Evolutionary conservation across 53 echinoderm and acorn worm genomes (phyloP).

Genomic region (Glandiceps talaboti): DNA sequence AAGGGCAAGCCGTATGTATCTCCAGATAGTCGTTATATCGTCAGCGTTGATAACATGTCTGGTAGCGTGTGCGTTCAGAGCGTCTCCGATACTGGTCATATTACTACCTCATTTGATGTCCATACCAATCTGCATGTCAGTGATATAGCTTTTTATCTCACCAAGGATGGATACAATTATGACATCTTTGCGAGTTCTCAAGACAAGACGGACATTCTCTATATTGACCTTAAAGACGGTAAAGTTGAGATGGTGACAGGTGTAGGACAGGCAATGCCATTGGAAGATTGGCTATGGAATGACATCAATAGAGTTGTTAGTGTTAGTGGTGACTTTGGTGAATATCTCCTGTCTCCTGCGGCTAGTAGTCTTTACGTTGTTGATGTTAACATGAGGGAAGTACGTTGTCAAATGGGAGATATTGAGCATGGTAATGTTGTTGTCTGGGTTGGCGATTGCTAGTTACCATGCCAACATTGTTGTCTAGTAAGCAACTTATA

Average conservation of each 20-base stretch:
- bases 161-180: constrained; percentile 58
- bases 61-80: constrained; percentile 86
- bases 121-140: constrained; percentile 86
- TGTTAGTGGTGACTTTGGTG: constrained; percentile 64
- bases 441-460: constrained; percentile 84
- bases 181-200: constrained; percentile 83
- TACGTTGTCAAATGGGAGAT: constrained; percentile 74
- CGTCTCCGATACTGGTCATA: constrained; percentile 59
- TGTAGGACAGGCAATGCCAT: constrained; percentile 51
- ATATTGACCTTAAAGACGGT: constrained; percentile 71
- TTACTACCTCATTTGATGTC: constrained; percentile 86
- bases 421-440: constrained; percentile 65
- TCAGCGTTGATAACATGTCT: constrained; percentile 77
- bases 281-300: constrained; percentile 66
- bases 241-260: constrained; percentile 86
- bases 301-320: constrained; percentile 62
- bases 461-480: background rate
- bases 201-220: constrained; percentile 70
- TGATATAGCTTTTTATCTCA: constrained; percentile 88
- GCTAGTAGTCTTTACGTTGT: constrained; percentile 55
- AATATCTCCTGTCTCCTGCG: constrained; percentile 65
- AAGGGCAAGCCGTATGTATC: constrained; percentile 70
- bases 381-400: constrained; percentile 57
- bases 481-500: too few species aligned
- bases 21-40: constrained; percentile 73